phyloP scores from a whole-genome alignment of 2,797 vertebrate genomes.

The Leptatherina wallacei region DNA sequence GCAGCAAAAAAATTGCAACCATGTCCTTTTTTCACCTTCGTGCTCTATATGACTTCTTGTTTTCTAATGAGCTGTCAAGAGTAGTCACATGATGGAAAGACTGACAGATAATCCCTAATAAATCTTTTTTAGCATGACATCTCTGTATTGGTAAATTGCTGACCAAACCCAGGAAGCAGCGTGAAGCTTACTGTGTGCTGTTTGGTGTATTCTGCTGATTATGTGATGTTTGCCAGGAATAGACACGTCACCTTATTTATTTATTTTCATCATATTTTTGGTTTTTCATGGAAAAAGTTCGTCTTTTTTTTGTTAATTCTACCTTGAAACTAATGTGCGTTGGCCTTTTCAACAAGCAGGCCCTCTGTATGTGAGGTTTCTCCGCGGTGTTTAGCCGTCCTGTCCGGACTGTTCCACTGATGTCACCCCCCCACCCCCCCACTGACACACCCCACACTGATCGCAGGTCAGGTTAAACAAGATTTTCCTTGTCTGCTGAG shows the following conservation, averaged over 20 bases:
- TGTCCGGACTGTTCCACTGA: slow-evolving; percentile 73
- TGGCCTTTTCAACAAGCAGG: slow-evolving; percentile 61
- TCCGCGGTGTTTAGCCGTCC: slow-evolving; percentile 36
- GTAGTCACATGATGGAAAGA: not conserved
- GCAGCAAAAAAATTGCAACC: not conserved
- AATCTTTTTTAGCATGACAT: not conserved
- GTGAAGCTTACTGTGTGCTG: slow-evolving; percentile 2
- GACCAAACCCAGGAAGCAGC: slow-evolving; percentile 18
- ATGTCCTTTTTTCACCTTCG: not conserved
- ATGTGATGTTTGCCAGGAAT: slow-evolving; percentile 52
- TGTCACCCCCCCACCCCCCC: slow-evolving; percentile 52
- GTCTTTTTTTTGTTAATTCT: slow-evolving; percentile 34
- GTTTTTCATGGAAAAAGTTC: slow-evolving; percentile 53
- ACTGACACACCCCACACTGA: slow-evolving; percentile 26
- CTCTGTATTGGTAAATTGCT: not conserved
- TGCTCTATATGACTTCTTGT: not conserved
- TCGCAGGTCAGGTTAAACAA: slow-evolving; percentile 58
- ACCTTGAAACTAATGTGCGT: slow-evolving; percentile 58
- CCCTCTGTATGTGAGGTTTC: slow-evolving; percentile 55
- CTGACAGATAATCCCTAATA: no score
- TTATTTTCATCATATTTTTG: slow-evolving; percentile 43
- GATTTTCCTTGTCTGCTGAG: slow-evolving; percentile 28
- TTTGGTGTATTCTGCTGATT: slow-evolving; percentile 10
- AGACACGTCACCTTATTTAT: slow-evolving; percentile 53
- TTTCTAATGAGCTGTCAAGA: not conserved